Evolutionary conservation across 2,113 vertebrate species (phyloP).

Genomic region (Xiphias gladius): DNA sequence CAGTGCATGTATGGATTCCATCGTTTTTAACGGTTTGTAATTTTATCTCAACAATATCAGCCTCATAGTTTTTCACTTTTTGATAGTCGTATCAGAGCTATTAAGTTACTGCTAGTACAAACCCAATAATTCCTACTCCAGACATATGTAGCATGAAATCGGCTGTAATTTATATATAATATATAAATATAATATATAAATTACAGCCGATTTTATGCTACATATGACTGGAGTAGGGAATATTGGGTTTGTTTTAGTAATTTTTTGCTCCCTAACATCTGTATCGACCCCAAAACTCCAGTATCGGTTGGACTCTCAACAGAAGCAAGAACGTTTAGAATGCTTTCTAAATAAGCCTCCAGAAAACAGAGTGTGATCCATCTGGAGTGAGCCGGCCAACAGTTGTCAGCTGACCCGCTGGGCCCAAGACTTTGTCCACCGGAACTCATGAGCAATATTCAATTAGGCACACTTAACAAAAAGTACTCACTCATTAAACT

Average conservation of each 20-base stretch:
- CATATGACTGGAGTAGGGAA: no score
- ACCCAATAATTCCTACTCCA: neutral
- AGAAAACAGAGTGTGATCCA: slow-evolving; percentile 5
- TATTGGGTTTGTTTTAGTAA: no score
- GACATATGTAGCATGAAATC: neutral
- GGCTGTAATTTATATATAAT: no score
- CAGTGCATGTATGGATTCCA: neutral
- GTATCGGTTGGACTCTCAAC: neutral
- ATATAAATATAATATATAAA: no score
- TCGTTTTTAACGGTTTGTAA: neutral
- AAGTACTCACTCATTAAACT: slow-evolving; percentile 43
- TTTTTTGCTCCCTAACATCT: neutral
- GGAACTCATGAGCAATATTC: slow-evolving; percentile 44
- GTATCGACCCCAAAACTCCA: no score
- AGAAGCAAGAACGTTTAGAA: slow-evolving; percentile 6
- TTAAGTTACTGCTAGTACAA: neutral
- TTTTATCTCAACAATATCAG: neutral
- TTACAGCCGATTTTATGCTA: no score
- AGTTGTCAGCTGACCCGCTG: slow-evolving; percentile 44
- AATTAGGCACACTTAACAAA: slow-evolving; percentile 47
- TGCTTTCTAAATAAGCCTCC: slow-evolving; percentile 7
- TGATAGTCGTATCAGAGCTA: neutral
- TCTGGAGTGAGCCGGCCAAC: neutral
- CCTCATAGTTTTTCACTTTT: neutral
- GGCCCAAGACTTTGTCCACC: slow-evolving; percentile 26